Conservation (phyloP, 1,140 invertebrate species). For the Danaus plexippus region DNA sequence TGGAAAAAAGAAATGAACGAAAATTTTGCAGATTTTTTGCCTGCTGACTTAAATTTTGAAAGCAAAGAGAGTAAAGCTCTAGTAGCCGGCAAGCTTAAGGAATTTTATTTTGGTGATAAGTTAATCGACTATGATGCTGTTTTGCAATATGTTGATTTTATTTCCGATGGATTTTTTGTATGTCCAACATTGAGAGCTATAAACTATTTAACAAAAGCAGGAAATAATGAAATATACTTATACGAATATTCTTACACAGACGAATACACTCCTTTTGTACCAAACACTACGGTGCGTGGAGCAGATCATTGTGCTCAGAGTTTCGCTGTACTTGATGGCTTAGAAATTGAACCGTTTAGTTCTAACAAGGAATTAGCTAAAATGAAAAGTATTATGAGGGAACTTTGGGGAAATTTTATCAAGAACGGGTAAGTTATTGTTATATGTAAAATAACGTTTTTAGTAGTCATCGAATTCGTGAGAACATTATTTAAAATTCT, state of each 20-base stretch:
- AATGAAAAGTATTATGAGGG: constrained; percentile 1
- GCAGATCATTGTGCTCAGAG: constrained; percentile 25
- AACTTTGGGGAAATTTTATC: not conserved
- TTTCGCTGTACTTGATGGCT: constrained; percentile 11
- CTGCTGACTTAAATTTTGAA: constrained; percentile 18
- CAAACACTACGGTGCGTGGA: constrained; percentile 15
- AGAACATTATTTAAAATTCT: too few relatives aligned
- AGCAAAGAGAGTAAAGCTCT: constrained; percentile 23
- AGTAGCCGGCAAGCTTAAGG: constrained; percentile 6
- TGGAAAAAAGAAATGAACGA: constrained; percentile 39
- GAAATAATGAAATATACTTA: constrained; percentile 21
- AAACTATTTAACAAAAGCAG: constrained; percentile 25
- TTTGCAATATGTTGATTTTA: constrained; percentile 34
- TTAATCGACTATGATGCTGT: constrained; percentile 26
- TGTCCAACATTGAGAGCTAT: constrained; percentile 29
- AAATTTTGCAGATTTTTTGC: too few relatives aligned
- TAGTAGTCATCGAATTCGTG: too few relatives aligned
- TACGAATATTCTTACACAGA: constrained; percentile 26
- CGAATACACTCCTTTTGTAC: constrained; percentile 7
- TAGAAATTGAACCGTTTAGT: not conserved
- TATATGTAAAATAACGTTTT: too few relatives aligned
- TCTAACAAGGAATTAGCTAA: not conserved
- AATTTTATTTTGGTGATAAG: constrained; percentile 29
- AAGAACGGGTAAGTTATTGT: not conserved
- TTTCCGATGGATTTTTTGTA: constrained; percentile 34